A percentile compares a stretch with the other conserved stretches of the same genome.
phyloP scores from a whole-genome alignment of 2,113 vertebrate species.

The Marmota flaviventris region DNA sequence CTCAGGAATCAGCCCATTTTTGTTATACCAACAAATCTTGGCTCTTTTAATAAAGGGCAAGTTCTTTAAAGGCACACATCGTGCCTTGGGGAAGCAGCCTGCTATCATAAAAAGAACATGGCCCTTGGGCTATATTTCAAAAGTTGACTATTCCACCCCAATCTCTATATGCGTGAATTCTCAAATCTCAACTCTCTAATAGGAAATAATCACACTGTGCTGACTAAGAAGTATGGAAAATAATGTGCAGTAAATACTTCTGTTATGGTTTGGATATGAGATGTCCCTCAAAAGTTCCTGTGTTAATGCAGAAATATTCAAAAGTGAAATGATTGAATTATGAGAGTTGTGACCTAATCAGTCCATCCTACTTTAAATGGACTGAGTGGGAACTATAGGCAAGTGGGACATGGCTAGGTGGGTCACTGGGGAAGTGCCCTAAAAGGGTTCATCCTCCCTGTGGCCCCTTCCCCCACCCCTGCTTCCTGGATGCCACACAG shows the following conservation, averaged over 20 bases:
- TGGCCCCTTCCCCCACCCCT: no score
- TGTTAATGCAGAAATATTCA: no score
- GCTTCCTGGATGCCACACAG: no score
- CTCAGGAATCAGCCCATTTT: not conserved
- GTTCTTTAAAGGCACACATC: not conserved
- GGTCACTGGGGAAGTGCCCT: no score
- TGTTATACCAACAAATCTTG: constrained; percentile 11
- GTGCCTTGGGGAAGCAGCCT: not conserved
- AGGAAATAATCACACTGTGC: not conserved
- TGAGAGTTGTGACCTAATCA: no score
- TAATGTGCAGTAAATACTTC: not conserved
- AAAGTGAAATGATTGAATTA: no score
- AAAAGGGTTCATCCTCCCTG: no score
- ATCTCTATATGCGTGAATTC: not conserved
- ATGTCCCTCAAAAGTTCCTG: no score
- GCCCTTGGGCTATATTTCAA: not conserved
- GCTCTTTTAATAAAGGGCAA: not conserved
- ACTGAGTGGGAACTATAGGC: no score
- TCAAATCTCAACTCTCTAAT: not conserved
- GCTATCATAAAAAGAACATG: not conserved
- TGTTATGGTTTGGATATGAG: no score
- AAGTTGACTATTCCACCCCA: not conserved
- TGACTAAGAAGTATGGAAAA: not conserved
- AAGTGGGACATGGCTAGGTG: no score
- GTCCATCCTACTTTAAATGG: no score